Evolutionary conservation across 2,113 vertebrate species (phyloP), one percentile per base, ranked within the genome.

Genomic region (Ariopsis seemanni): DNA sequence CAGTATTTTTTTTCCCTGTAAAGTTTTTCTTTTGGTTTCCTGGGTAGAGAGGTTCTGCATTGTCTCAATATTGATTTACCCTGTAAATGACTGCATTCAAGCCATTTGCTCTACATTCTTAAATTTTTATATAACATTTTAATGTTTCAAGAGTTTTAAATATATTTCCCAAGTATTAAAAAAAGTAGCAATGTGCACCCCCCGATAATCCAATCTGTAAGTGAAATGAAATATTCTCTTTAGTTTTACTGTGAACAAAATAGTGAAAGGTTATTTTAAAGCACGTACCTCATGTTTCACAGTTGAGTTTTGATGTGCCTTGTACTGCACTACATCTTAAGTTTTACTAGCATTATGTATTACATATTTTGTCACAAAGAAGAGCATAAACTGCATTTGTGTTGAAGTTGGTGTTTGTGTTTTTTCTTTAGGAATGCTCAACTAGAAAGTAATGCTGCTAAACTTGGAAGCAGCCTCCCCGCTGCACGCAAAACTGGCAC

Each of bases 401-500:
- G 5, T 57, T 53, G 1, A 30, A 84, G 5, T 84, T 74, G 12
- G 20, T 67, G 3, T 27, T 81, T 83, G 8, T 86, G 14, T 62
- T 25, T 75, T 71, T 80, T 48, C 52, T 91, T 78, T 86, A 99
- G 98, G 94, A 99, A 99, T 95, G 95, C 94, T 0, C 30, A 93
- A 2, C 90, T 99, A 92, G 96, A 97, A 90, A 90, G 91, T 4
- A 96, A 97, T 83, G 93, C 95, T 1, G 89, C 50, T 5, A 96
- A 94, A 90, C 92, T 96, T 82, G 97, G 97, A 9, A 93, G 91
- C 86, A 95, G 93, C 9, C 88, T 97, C 72, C 97, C 97, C 15
- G 58, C 94, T 42, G 95, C 97, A 50, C 96, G 97, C 48, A 99
- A 98, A 94, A 99, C 98, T 0, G 98, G 98, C 87, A 99, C 98